phyloP scores from a whole-genome alignment of 2,888 invertebrate genomes.

The Gandaritis pyraliata region DNA sequence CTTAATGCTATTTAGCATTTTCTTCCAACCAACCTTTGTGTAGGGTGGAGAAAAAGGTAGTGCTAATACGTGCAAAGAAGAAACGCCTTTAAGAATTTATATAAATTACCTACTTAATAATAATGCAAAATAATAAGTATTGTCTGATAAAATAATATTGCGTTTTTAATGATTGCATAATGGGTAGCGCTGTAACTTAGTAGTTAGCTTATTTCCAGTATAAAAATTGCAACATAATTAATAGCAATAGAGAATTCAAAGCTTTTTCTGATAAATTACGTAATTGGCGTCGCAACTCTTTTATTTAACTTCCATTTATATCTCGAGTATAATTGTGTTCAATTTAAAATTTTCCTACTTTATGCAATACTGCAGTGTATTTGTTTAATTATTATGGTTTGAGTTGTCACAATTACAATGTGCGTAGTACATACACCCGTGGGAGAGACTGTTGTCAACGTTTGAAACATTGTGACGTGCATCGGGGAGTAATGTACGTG shows the following conservation, averaged over 20 bases:
- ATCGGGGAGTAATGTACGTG: slow-evolving; percentile 31
- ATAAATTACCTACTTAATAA: no score
- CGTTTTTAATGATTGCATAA: no score
- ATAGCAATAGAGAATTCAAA: background rate
- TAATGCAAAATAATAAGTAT: no score
- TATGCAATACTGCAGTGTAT: slow-evolving; percentile 34
- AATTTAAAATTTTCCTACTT: slow-evolving; percentile 25
- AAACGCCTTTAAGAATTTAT: no score
- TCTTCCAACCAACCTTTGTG: no score
- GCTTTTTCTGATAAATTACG: background rate
- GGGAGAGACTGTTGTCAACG: slow-evolving; percentile 39
- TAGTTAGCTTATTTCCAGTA: background rate
- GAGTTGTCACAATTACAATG: slow-evolving; percentile 39
- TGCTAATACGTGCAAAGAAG: no score
- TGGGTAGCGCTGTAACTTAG: no score
- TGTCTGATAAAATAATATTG: no score
- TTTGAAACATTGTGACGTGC: slow-evolving; percentile 39
- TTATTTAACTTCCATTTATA: slow-evolving; percentile 19
- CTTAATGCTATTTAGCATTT: no score
- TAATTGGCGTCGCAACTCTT: background rate
- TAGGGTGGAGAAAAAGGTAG: no score
- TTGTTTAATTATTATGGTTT: slow-evolving; percentile 41
- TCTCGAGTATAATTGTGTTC: slow-evolving; percentile 23
- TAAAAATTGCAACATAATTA: slow-evolving; percentile 3
- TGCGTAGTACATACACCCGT: slow-evolving; percentile 31